phyloP scores from a whole-genome alignment of 2,113 vertebrate genomes.

The Corynorhinus townsendii region DNA sequence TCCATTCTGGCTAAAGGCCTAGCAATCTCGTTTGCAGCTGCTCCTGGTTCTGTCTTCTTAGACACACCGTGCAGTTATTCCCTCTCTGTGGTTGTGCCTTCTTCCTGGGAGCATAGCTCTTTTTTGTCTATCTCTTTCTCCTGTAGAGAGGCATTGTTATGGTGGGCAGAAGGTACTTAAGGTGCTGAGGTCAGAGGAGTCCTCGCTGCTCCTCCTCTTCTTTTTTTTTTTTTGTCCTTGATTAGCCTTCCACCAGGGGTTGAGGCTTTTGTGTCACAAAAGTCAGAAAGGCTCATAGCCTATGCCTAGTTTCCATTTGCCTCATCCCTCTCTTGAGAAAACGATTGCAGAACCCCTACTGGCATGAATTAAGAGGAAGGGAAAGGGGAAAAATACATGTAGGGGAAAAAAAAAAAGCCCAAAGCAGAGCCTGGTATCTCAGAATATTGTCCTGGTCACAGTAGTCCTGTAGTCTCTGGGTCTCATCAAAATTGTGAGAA shows the following conservation, averaged over 20 bases:
- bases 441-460: not conserved
- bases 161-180: not conserved
- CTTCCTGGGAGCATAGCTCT: not conserved
- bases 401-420: not conserved
- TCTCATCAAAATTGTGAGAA: constrained; percentile 10
- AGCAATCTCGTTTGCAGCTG: not conserved
- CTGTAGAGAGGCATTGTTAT: not conserved
- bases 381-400: not conserved
- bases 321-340: not conserved
- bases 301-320: not conserved
- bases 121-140: not conserved
- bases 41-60: not conserved
- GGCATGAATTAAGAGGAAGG: constrained; percentile 2
- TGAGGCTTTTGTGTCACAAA: not conserved
- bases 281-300: not conserved
- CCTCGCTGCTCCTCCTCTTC: not conserved
- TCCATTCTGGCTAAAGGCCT: not conserved
- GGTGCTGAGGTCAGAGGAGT: not conserved
- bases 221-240: not conserved
- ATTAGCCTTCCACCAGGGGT: not conserved
- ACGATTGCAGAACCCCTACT: not conserved
- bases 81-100: not conserved
- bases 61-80: not conserved
- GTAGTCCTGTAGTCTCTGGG: not conserved
- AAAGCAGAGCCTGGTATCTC: not conserved